Evolutionary conservation across 2,888 invertebrate genomes (phyloP), one percentile per base, ranked within the genome.

Genomic region (Sipha maydis): DNA sequence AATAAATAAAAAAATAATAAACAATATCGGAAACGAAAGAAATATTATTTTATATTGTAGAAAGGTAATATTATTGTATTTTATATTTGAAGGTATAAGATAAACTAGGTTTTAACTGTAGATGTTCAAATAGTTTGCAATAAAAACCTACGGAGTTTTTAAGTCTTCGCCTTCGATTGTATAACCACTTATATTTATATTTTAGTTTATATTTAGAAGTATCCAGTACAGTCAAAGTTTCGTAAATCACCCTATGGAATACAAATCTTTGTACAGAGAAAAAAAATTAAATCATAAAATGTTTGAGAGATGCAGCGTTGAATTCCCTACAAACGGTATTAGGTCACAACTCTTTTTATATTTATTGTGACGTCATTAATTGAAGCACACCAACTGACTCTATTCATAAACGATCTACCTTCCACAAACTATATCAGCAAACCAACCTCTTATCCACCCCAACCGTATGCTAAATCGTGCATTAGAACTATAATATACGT

Each of bases 331-430:
- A 25, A 21, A n/a, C 28, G 69, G 48, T 31, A 54, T 54, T 78
- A 54, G 54, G 78, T 78, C 54, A 78, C 54, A 78, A 56, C 21
- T 78, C 31, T 21, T 31, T 31, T 78, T 54, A 54, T 78, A 54
- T 78, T 78, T 78, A 78, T 78, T 31, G 54, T 21, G 78, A 78
- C 78, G 31, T 78, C 54, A 78, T 78, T 78, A 25, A 54, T 78
- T 56, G 31, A 78, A 78, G 78, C 78, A 56, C 54, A 54, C 31
- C n/a, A 78, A 31, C 78, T 56, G 28, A 31, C 48, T 48, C 48
- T 77, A 19, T 77, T 77, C 48, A 41, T 48, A 28, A 48, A 21
- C 56, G 1, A 56, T 5, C 19, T 21, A 21, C 21, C 61, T 61
- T 21, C 21, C 28, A 28, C 11, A 69, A 28, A 28, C 28, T n/a